Base-by-base conservation (phyloP, 2,797 vertebrate species). In the Menidia menidia region DNA sequence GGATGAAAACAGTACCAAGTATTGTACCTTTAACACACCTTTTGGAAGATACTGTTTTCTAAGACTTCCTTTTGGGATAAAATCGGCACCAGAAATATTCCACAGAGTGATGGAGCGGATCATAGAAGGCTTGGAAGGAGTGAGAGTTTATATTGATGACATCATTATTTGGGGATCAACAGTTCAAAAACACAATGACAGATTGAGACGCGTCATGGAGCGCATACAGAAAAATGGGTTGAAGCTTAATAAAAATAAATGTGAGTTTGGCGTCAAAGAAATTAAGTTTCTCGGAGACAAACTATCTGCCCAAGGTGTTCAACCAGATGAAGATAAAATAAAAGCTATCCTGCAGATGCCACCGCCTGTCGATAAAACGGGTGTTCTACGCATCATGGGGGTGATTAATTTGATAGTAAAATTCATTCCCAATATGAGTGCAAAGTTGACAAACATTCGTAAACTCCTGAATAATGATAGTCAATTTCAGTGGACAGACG, bases 331-430 rank as follows among this genome's bases (percentile, higher is more conserved):
- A 39, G 55, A 60, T 0, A 69, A 57, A 9, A 61, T 69, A 2
- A 19, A 53, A 0, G 71, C 61, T 0, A 70, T 73, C 45, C 45
- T 16, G 32, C 16, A 65, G 12, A 70, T 73, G 70, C 56, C 44
- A 39, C 55, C 16, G 3, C 45, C 70, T 14, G 56, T 39, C 25
- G 58, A 69, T 30, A 69, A 68, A 1, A 30, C 39, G 62, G 52
- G 71, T 3, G 33, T 79, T 4, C 14, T 80, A 44, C 35, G 18
- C 33, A 63, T 74, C 2, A 78, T 74, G 61, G 58, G 61, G 6
- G 68, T 75, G 59, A 30, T 80, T 0, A 75, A 75, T 3, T 67
- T 75, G 14, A 44, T 75, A 5, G 67, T 67, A 0, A 71, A 64
- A 52, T 66, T 62, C 6, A 74, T 73, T 33, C 57, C 65, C 6